These are phyloP conservation scores for Pocillopora meandrina DNA, from an alignment of 92 coral and sea anemone genomes.

Conservation along the genomic window DNA sequence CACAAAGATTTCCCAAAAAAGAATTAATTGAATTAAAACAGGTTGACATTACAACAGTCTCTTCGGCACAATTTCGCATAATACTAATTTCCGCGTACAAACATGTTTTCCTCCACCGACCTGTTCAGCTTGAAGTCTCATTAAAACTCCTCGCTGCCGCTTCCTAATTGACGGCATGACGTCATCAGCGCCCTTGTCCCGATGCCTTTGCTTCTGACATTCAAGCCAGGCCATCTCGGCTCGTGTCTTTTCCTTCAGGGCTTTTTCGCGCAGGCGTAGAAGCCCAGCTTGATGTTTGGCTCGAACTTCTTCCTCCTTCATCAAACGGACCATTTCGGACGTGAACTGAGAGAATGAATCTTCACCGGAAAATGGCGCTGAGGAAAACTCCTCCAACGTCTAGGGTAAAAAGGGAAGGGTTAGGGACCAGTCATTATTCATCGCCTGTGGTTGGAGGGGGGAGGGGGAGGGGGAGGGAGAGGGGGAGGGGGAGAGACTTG, in stretches of 20 bases:
- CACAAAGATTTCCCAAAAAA: no score
- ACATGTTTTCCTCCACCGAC: slow-evolving; percentile 33
- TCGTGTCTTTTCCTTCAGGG: slow-evolving; percentile 96
- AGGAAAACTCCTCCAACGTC: slow-evolving; percentile 49
- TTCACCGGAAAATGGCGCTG: slow-evolving; percentile 84
- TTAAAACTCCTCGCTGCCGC: slow-evolving; percentile 86
- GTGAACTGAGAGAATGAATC: slow-evolving; percentile 98
- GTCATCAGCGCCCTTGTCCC: slow-evolving; percentile 97
- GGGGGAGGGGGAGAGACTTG: background rate
- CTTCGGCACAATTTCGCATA: no score
- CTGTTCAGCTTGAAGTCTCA: slow-evolving; percentile 93
- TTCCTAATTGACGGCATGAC: slow-evolving; percentile 97
- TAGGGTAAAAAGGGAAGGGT: background rate
- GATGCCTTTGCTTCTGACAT: slow-evolving; percentile 84
- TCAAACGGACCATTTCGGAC: slow-evolving; percentile 89
- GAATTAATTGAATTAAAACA: no score
- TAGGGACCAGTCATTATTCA: background rate
- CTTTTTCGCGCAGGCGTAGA: slow-evolving; percentile 94
- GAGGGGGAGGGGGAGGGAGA: no score
- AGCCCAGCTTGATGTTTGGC: slow-evolving; percentile 94
- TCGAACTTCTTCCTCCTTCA: slow-evolving; percentile 95
- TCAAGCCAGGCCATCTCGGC: slow-evolving; percentile 99
- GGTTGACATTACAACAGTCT: no score
- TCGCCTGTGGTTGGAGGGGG: background rate
- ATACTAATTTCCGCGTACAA: no score